Percentiles rank a stretch among this genome's conserved stretches.
These are phyloP conservation scores for Plumapathes pennacea DNA, from an alignment of 92 coral and sea anemone species.

Conservation along the genomic window DNA sequence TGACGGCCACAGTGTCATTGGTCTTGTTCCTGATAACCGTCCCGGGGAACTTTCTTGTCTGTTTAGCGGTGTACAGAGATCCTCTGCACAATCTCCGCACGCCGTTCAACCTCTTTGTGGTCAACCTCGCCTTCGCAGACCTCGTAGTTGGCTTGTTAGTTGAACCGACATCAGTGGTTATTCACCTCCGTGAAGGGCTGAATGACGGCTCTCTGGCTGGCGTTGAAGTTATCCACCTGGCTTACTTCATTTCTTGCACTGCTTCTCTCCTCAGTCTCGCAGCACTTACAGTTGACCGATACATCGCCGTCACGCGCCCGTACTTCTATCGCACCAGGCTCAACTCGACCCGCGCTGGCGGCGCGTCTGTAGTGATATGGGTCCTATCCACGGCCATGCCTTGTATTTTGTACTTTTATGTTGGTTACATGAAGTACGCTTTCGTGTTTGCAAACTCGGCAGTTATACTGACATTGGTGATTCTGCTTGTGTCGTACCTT, in stretches of 20 bases:
- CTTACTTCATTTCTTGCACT: conserved; percentile 72
- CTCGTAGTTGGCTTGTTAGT: conserved; percentile 67
- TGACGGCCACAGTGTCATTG: conserved; percentile 46
- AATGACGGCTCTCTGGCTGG: conserved; percentile 23
- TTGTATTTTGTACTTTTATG: conserved; percentile 61
- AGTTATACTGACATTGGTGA: conserved; percentile 53
- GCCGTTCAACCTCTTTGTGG: conserved; percentile 76
- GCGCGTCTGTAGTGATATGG: conserved; percentile 78
- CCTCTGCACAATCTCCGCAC: conserved; percentile 70
- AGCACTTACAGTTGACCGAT: conserved; percentile 84
- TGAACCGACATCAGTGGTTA: conserved; percentile 57
- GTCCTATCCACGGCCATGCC: conserved; percentile 66
- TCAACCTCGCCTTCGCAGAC: conserved; percentile 74
- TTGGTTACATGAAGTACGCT: conserved; percentile 74
- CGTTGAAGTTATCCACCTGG: conserved; percentile 48
- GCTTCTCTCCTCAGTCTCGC: conserved; percentile 89
- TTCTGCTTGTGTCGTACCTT: conserved; percentile 61
- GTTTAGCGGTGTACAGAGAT: conserved; percentile 69
- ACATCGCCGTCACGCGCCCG: conserved; percentile 76
- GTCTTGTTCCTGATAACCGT: conserved; percentile 47
- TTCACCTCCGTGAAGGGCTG: conserved; percentile 60
- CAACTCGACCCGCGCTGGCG: conserved; percentile 66
- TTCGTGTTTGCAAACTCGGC: conserved; percentile 74
- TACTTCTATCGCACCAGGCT: conserved; percentile 64
- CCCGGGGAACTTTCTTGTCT: conserved; percentile 65